A percentile compares a stretch with the other conserved stretches of the same genome.
phyloP scores from a whole-genome alignment of 2,113 vertebrate species.

The Myxocyprinus asiaticus region DNA sequence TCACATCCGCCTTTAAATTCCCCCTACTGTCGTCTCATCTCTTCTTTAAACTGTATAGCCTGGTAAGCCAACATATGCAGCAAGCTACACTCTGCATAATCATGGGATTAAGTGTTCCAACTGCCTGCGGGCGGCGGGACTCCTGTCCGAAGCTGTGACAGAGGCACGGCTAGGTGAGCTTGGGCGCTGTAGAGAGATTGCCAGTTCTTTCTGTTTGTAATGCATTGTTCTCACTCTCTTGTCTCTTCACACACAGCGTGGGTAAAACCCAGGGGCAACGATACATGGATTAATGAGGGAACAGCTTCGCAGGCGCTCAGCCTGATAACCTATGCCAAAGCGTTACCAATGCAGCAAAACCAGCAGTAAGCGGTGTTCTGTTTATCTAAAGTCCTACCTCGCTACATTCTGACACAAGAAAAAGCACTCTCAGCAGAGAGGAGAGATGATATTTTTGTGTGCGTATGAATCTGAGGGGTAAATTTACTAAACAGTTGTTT shows the following conservation, averaged over 20 bases:
- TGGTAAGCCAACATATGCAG: conserved; percentile 10
- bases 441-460: neutral
- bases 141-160: neutral
- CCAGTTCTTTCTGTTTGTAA: conserved; percentile 11
- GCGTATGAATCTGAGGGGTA: neutral
- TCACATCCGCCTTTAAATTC: conserved; percentile 45
- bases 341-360: conserved; percentile 34
- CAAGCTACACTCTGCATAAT: conserved; percentile 29
- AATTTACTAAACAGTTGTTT: neutral
- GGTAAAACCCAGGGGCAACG: conserved; percentile 34
- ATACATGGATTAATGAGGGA: conserved; percentile 48
- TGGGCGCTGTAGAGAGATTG: conserved; percentile 19
- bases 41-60: neutral
- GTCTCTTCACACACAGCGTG: conserved; percentile 9
- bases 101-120: conserved; percentile 23
- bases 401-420: conserved; percentile 36
- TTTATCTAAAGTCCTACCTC: conserved; percentile 42
- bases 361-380: conserved; percentile 35
- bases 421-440: conserved; percentile 30
- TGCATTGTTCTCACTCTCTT: conserved; percentile 3
- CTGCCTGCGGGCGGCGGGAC: too few relatives aligned
- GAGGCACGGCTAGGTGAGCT: too few relatives aligned
- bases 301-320: conserved; percentile 30
- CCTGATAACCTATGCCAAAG: conserved; percentile 32
- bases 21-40: conserved; percentile 35